Base-by-base conservation (phyloP, 2,888 invertebrate species). In the Pheosia gnoma region DNA sequence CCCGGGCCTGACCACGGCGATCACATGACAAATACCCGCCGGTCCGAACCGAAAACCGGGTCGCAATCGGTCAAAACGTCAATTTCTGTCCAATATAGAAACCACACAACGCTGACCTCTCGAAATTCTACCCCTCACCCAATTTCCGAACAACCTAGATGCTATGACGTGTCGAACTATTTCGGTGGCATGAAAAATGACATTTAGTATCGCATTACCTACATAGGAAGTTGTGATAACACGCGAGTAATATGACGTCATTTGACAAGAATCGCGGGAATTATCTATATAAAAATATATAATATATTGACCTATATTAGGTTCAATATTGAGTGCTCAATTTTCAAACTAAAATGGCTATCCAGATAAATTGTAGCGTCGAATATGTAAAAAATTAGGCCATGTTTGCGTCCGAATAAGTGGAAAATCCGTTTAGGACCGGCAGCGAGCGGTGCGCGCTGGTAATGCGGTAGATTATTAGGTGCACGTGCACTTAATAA, bases 61-160 rank as follows among this genome's bases (percentile, higher is more conserved):
- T 72, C 74, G 72, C 78, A 70, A 79, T 80, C 77, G 78, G 75
- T 79, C 80, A 80, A 75, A 76, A 77, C 45, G 77, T 75, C 74
- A 73, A 71, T 70, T 71, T 67, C 65, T 69, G 67, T 65, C 68
- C 65, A 54, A 41, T 59, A 67, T 59, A 65, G 36, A 55, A 61
- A 56, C 77, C 71, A 72, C 45, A 59, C n/a, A 59, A 63, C 38
- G 10, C 5, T 36, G 78, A 69, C 58, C 70, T 54, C 61, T 41
- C 13, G 8, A 65, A 63, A 63, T 59, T 62, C 62, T 43, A 37
- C 53, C 45, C 38, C 7, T 36, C 49, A 55, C 61, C 41, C 60
- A 43, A 51, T 37, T 39, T 55, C 6, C 54, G 59, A 61, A 57
- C 58, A 61, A 51, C 9, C 13, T 11, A 41, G 36, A 36, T 13